These are phyloP conservation scores for Scalopus aquaticus DNA, from an alignment of 2,113 vertebrate genomes.

Conservation along the genomic window DNA sequence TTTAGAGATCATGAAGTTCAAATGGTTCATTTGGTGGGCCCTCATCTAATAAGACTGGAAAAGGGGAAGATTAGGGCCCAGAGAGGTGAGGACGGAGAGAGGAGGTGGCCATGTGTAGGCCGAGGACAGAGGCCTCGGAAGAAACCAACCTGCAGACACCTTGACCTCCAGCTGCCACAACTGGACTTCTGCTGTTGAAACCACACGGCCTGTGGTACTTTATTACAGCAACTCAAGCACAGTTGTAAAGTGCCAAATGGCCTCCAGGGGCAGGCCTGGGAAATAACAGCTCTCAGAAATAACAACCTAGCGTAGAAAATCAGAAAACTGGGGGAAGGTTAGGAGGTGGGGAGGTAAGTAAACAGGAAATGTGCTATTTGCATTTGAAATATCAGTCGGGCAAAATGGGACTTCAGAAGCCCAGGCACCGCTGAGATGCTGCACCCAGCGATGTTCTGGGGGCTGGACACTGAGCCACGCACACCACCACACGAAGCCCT, in stretches of 20 bases:
- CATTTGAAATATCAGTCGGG: not conserved
- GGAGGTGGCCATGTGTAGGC: not conserved
- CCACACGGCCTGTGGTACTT: too few species aligned
- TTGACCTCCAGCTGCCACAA: not conserved
- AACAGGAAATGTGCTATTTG: not conserved
- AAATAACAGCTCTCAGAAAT: not conserved
- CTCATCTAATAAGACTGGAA: not conserved
- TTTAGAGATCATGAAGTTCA: not conserved
- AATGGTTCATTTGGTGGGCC: not conserved
- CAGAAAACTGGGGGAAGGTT: too few species aligned
- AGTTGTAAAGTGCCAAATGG: fast-evolving
- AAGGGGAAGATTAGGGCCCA: not conserved
- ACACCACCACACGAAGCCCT: not conserved
- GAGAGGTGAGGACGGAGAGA: not conserved
- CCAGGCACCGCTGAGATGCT: not conserved
- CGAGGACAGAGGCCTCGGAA: not conserved
- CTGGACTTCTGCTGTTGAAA: not conserved
- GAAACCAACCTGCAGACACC: not conserved
- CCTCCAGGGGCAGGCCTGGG: not conserved
- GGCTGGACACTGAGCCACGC: not conserved
- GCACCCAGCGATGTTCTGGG: fast-evolving
- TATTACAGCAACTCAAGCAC: not conserved
- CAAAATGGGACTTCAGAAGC: not conserved
- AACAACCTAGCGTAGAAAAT: not conserved
- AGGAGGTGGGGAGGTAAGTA: not conserved